A percentile compares a stretch with the other conserved stretches of the same genome.
Evolutionary conservation across 1,140 invertebrate species (phyloP).

Genomic region (Stratiolaelaps scimitus): DNA sequence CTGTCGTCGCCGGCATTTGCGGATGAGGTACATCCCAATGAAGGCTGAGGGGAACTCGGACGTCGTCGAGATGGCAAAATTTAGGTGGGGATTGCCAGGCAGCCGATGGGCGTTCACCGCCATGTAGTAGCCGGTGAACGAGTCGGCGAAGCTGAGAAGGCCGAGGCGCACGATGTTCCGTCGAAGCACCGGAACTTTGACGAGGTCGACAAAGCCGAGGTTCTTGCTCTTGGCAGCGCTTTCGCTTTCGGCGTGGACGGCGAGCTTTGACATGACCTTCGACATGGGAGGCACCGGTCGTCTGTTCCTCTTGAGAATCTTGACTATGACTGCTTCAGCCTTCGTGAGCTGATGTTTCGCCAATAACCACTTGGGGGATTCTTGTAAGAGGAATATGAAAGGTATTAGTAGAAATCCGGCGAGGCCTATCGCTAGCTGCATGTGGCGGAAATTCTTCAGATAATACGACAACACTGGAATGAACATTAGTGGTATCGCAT

Average conservation of each 20-base stretch:
- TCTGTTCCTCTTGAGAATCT: not conserved
- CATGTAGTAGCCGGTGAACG: constrained; percentile 18
- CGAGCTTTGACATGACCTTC: constrained; percentile 1
- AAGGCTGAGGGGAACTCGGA: not conserved
- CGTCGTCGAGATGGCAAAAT: constrained; percentile 6
- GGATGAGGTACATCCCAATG: not conserved
- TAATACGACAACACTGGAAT: not conserved
- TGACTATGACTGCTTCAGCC: not conserved
- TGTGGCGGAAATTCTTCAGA: constrained; percentile 1
- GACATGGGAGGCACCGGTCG: not conserved
- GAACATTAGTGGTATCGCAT: constrained; percentile 10
- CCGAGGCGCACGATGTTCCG: constrained; percentile 3
- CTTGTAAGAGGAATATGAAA: not conserved
- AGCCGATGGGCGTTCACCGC: constrained; percentile 4
- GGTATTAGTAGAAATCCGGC: not conserved
- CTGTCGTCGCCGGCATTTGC: not conserved
- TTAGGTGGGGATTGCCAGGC: constrained; percentile 1
- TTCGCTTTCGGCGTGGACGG: not conserved
- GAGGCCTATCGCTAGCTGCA: constrained; percentile 14
- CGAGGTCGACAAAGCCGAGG: not conserved
- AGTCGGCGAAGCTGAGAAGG: not conserved
- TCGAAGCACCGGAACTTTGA: not conserved
- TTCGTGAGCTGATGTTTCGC: not conserved
- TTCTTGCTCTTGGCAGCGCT: not conserved
- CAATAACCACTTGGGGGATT: constrained; percentile 1